A percentile compares a stretch with the other conserved stretches of the same genome.
These are phyloP conservation scores for Diachasma alloeum DNA, from an alignment of 1,140 invertebrate genomes.

Conservation along the genomic window DNA sequence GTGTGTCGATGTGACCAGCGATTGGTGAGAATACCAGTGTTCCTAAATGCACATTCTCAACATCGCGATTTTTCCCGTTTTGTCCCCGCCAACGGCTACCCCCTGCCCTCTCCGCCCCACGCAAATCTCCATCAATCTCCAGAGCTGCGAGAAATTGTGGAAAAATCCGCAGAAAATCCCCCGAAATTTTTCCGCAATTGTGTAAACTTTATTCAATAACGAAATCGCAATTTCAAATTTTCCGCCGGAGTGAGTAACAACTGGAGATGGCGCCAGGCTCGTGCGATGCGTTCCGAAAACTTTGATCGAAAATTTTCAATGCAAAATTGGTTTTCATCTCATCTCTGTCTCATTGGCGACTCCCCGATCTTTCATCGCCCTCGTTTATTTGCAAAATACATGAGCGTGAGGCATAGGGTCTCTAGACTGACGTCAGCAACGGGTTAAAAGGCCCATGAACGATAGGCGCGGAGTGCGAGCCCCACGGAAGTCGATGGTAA, in stretches of 20 bases:
- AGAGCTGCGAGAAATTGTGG: neutral
- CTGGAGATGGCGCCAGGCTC: neutral
- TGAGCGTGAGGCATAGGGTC: neutral
- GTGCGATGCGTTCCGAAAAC: neutral
- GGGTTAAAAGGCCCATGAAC: neutral
- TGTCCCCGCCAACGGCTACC: neutral
- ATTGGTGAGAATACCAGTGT: conserved; percentile 42
- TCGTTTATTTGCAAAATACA: neutral
- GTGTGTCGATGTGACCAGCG: conserved; percentile 53
- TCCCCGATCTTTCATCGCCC: neutral
- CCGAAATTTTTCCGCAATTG: neutral
- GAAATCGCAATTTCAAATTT: neutral
- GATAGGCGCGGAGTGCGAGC: neutral
- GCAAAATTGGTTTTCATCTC: neutral
- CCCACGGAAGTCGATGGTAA: conserved; percentile 24
- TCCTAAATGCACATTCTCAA: conserved; percentile 28
- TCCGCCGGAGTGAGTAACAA: neutral
- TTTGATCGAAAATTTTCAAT: neutral
- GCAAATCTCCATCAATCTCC: neutral
- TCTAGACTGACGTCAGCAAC: neutral
- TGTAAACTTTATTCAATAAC: neutral
- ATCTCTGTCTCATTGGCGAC: neutral
- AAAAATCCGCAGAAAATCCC: neutral
- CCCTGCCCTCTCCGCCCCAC: neutral
- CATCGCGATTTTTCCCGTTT: neutral